Conservation (phyloP, 1,140 invertebrate species). For the Eurytemora carolleeae region DNA sequence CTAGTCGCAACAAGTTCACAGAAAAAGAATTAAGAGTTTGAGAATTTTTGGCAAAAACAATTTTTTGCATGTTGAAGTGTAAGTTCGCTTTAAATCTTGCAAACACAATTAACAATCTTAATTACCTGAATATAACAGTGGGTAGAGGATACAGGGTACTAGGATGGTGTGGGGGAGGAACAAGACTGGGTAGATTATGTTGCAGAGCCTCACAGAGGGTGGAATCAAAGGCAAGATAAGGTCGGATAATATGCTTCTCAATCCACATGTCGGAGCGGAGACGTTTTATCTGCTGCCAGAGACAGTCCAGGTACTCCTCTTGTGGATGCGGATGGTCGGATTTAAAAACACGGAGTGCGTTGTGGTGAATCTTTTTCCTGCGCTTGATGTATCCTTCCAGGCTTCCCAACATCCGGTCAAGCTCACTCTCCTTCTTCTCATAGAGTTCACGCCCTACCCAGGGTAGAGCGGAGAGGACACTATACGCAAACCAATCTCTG, state of each 20-base stretch:
- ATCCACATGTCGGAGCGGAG: constrained; percentile 83
- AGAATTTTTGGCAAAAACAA: too few species aligned
- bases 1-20: too few species aligned
- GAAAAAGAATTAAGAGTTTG: too few species aligned
- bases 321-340: constrained; percentile 79
- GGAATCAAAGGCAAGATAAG: constrained; percentile 86
- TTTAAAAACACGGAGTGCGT: constrained; percentile 76
- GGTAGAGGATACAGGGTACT: constrained; percentile 70
- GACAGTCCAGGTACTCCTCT: constrained; percentile 93
- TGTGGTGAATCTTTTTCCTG: constrained; percentile 70
- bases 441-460: constrained; percentile 91
- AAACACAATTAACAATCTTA: too few species aligned
- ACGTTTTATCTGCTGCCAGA: constrained; percentile 88
- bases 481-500: constrained; percentile 87
- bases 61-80: too few species aligned
- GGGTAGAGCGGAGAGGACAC: constrained; percentile 77
- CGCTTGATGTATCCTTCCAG: constrained; percentile 91
- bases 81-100: too few species aligned
- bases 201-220: constrained; percentile 84
- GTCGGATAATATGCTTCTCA: constrained; percentile 84
- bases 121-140: constrained; percentile 49
- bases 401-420: constrained; percentile 72
- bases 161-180: constrained; percentile 75
- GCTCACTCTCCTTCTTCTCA: constrained; percentile 83
- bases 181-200: constrained; percentile 72